Base-by-base conservation (phyloP, 1,140 invertebrate genomes). In the Heliconius hermathena region DNA sequence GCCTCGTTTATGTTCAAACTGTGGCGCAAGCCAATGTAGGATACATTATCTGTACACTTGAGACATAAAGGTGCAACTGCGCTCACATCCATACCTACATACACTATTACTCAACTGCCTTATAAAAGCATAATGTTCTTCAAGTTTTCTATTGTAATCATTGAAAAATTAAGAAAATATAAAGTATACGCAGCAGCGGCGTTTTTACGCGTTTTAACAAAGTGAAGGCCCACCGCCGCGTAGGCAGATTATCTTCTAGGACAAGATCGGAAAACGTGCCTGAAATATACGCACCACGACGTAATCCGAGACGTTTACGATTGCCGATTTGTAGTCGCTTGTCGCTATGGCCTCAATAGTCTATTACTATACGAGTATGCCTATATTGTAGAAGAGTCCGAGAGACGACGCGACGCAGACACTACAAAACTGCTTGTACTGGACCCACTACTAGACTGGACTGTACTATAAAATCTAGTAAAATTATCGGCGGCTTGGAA, bases 241-340 rank as follows among this genome's bases (percentile, higher is more conserved):
- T 54, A 54, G 73, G 73, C 46, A 29, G 73, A 75, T 57, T 66
- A 60, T 75, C 74, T 75, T 66, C 29, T 75, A n/a, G 74, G 33
- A 60, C 52, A 57, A 57, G 74, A 57, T 75, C 26, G 52, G 33
- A 26, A 41, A 72, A 38, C 74, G 49, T 60, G 33, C 20, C 74
- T 57, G 29, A 75, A 75, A 57, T 75, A 66, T 38, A 75, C 26
- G 22, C 26, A 66, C 74, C 13, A 4, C 74, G 74, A 41, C 49
- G 54, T 72, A 72, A 72, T 72, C 71, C 71, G 54, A 75, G 52
- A 75, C 33, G n/a, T 75, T 75, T 75, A 75, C 54, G 54, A 75
- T 57, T 57, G 33, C 9, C 16, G 52, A 60, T 75, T 75, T 75
- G 74, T 75, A 36, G n/a, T 41, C 36, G 33, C 20, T 33, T n/a